Evolutionary conservation across 92 coral and sea anemone species (phyloP).

Genomic region (Parazoanthus atlanticus): DNA sequence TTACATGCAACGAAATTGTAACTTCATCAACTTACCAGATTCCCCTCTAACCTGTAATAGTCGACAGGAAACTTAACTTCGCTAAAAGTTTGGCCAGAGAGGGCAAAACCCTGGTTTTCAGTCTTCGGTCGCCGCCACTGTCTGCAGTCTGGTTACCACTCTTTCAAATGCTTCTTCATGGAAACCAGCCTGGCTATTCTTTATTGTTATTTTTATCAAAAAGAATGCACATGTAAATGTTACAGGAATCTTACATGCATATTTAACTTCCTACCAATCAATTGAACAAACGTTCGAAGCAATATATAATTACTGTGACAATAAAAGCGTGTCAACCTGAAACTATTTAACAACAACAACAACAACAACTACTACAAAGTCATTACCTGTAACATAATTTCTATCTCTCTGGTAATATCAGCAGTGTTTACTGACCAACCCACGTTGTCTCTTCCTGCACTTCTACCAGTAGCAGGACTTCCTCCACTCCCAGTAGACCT

Average conservation of each 20-base stretch:
- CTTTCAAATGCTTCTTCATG: background rate
- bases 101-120: too few species aligned
- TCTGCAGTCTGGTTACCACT: background rate
- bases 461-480: background rate
- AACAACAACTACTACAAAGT: background rate
- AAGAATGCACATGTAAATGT: background rate
- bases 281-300: background rate
- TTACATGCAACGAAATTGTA: too few species aligned
- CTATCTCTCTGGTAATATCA: background rate
- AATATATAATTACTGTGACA: background rate
- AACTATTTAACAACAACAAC: background rate
- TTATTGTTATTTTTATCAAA: background rate
- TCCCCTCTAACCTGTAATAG: too few species aligned
- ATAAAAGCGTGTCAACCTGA: background rate
- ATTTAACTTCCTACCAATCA: background rate
- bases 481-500: background rate
- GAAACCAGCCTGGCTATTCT: background rate
- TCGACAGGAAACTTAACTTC: too few species aligned
- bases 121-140: background rate
- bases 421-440: background rate
- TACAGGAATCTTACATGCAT: background rate
- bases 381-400: background rate
- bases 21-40: too few species aligned
- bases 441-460: background rate
- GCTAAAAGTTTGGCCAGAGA: too few species aligned